Base-by-base conservation (phyloP, 2,113 vertebrate species). In the Myanophis thanlyinensis region DNA sequence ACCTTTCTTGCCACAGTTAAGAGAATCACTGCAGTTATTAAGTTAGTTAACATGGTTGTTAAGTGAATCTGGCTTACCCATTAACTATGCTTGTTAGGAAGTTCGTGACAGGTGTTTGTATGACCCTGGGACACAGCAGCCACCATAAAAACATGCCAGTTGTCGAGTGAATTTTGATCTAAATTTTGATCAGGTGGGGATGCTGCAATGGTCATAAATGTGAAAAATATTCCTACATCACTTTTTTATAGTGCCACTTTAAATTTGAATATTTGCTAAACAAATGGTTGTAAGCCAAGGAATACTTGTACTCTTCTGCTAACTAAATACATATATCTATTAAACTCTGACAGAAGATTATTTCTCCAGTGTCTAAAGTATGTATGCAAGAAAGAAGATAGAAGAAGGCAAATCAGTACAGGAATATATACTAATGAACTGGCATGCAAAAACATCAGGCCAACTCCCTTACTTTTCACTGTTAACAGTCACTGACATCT, bases 311-410 rank as follows among this genome's bases (percentile, higher is more conserved):
- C 30, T 35, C 73, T 92, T 92, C 90, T 89, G 13, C 86, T 89
- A 93, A 89, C 88, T 94, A 87, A 91, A 89, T 51, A 87, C 92
- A 80, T 80, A 85, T 94, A 90, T 85, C 95, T 95, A 91, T 67
- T 40, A 53, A 87, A 80, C 18, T 20, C 53, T 67, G 0, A 0
- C 12, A 30, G 40, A 25, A 93, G 3, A 90, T 3, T 30, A 15
- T 48, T 86, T 35, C 10, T 5, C 73, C 85, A 7, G 5, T 88
- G 53, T 47, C 7, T 35, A 47, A 89, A 30, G 18, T 46, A 90
- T 87, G 48, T 89, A 84, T 25, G 91, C 51, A 67, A 90, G 53
- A 8, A 51, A 87, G 84, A 73, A 13, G 52, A 49, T 1, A 18
- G 15, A 1, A 53, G 35, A 3, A 6, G 49, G 1, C 25, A 54